Evolutionary conservation across 2,797 vertebrate genomes (phyloP).

Genomic region (Falco rusticolus): DNA sequence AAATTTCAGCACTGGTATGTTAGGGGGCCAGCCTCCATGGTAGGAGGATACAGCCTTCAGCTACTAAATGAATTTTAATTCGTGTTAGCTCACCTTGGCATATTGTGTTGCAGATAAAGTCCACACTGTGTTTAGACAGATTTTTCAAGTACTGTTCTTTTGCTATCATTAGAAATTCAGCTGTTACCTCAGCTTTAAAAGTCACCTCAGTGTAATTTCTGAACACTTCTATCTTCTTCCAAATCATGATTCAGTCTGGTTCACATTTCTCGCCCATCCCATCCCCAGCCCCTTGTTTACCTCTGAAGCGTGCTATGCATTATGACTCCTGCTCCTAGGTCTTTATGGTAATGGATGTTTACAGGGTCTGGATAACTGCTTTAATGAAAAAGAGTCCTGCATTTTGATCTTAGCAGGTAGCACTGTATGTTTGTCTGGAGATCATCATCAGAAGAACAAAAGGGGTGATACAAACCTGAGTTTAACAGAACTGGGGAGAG

Average conservation of each 20-base stretch:
- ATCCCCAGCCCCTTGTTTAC: neutral
- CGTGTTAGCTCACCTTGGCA: neutral
- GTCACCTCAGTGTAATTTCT: neutral
- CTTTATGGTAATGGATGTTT: neutral
- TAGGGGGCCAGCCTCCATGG: neutral
- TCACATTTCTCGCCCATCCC: neutral
- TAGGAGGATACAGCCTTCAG: neutral
- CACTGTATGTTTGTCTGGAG: neutral
- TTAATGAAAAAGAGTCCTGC: neutral
- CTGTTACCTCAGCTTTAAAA: neutral
- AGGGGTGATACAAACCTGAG: neutral
- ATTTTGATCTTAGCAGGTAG: neutral
- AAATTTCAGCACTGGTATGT: neutral
- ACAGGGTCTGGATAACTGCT: neutral
- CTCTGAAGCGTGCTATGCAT: neutral
- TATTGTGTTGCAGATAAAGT: neutral
- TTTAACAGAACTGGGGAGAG: neutral
- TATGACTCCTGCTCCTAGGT: neutral
- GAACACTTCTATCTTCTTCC: neutral
- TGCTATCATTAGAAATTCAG: neutral
- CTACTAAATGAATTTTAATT: neutral
- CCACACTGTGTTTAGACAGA: neutral
- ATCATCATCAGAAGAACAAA: neutral
- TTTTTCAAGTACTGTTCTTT: slow-evolving; percentile 7
- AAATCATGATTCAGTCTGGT: neutral